phyloP scores from a whole-genome alignment of 2,797 vertebrate species.

The Pogoniulus pusillus region DNA sequence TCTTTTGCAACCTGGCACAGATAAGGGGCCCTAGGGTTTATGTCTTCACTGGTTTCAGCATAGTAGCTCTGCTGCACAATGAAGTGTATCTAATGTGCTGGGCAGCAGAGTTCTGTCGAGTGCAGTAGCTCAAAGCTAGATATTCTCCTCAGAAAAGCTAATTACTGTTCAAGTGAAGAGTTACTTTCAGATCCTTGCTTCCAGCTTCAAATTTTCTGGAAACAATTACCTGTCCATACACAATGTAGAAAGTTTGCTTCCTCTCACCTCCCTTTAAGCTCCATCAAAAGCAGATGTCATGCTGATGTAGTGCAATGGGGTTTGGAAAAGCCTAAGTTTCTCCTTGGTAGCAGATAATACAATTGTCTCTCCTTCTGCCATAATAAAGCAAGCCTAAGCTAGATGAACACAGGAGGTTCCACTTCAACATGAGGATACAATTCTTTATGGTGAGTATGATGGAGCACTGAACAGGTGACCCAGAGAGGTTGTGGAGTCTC shows the following conservation, averaged over 20 bases:
- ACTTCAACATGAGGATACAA: too few species aligned
- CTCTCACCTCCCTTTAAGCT: neutral
- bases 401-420: neutral
- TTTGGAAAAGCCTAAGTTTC: neutral
- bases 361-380: neutral
- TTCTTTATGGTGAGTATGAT: too few species aligned
- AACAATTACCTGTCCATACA: slow-evolving; percentile 6
- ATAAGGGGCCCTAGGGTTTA: neutral
- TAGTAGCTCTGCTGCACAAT: neutral
- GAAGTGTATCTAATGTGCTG: neutral
- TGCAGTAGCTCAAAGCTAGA: neutral
- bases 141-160: neutral
- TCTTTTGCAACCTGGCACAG: neutral
- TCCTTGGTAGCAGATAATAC: slow-evolving; percentile 1
- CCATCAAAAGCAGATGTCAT: neutral
- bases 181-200: neutral
- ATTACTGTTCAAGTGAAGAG: neutral
- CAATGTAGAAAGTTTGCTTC: neutral
- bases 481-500: too few species aligned
- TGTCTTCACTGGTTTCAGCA: neutral
- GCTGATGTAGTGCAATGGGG: neutral
- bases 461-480: too few species aligned
- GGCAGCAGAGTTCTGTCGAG: neutral
- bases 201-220: neutral
- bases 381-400: neutral